Evolutionary conservation across 2,888 invertebrate species (phyloP).

Genomic region (Drosophila siamana): DNA sequence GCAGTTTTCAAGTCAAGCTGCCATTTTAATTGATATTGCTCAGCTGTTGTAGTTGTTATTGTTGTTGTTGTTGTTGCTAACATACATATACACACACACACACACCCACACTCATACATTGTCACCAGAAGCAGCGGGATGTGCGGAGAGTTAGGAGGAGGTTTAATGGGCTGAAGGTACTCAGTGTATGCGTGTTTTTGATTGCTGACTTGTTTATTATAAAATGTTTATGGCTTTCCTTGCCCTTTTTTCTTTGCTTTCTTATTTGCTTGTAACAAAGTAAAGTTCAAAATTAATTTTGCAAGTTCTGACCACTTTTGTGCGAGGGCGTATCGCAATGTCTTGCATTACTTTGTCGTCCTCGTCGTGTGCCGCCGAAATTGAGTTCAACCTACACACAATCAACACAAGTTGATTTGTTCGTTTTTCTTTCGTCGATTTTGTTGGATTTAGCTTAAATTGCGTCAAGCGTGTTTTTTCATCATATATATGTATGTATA

Average conservation of each 20-base stretch:
- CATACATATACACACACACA: constrained; percentile 20
- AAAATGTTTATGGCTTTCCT: constrained; percentile 40
- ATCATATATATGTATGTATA: not conserved
- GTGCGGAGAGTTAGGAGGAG: not conserved
- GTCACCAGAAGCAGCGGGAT: constrained; percentile 36
- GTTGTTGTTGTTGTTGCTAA: not conserved
- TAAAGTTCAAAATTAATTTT: constrained; percentile 75
- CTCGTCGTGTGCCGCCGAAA: not conserved
- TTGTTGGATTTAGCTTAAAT: not conserved
- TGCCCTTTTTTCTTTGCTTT: constrained; percentile 17
- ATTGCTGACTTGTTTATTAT: constrained; percentile 69
- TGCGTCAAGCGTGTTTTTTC: constrained; percentile 10
- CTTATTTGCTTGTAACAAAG: constrained; percentile 46
- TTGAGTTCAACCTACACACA: constrained; percentile 25
- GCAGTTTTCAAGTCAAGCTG: constrained; percentile 64
- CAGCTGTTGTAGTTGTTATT: constrained; percentile 28
- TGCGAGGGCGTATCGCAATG: constrained; percentile 4
- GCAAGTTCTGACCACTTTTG: constrained; percentile 64
- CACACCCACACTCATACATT: constrained; percentile 22
- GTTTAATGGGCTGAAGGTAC: not conserved
- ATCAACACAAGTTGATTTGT: constrained; percentile 20
- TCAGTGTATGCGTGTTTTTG: constrained; percentile 59
- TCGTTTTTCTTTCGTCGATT: constrained; percentile 9
- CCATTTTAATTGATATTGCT: constrained; percentile 74
- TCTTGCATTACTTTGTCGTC: not conserved